Evolutionary conservation across 2,113 vertebrate genomes (phyloP).

Genomic region (Calidris pugnax): DNA sequence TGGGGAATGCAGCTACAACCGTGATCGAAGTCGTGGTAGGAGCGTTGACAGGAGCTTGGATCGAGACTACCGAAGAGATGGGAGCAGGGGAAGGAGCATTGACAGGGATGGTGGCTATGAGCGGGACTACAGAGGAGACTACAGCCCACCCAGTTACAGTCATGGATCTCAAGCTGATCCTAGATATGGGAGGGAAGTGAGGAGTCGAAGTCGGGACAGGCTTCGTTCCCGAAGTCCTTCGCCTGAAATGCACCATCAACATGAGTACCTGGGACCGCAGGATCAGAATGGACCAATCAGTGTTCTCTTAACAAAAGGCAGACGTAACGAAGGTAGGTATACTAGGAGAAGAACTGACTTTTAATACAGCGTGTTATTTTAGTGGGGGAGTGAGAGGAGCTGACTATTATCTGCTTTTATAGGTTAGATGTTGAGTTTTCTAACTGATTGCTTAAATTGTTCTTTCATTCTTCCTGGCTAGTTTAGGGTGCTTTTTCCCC

Average conservation of each 20-base stretch:
- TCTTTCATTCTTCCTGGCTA: background rate
- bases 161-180: slow-evolving; percentile 60
- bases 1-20: slow-evolving; percentile 63
- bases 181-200: slow-evolving; percentile 53
- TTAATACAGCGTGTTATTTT: background rate
- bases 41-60: slow-evolving; percentile 80
- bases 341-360: background rate
- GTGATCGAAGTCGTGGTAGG: slow-evolving; percentile 75
- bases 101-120: slow-evolving; percentile 77
- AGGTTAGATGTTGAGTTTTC: background rate
- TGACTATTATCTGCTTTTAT: background rate
- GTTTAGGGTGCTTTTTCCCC: background rate
- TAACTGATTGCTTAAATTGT: background rate
- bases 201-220: slow-evolving; percentile 78
- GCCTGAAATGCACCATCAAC: background rate
- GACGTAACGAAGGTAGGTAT: slow-evolving; percentile 86
- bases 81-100: slow-evolving; percentile 75
- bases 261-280: background rate
- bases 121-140: slow-evolving; percentile 51
- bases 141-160: slow-evolving; percentile 70
- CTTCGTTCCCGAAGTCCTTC: slow-evolving; percentile 76
- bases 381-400: background rate
- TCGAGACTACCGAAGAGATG: slow-evolving; percentile 72
- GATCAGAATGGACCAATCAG: slow-evolving; percentile 80
- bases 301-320: slow-evolving; percentile 89